Evolutionary conservation across 2,113 vertebrate species (phyloP).

Genomic region (Mormyrus iriodes): DNA sequence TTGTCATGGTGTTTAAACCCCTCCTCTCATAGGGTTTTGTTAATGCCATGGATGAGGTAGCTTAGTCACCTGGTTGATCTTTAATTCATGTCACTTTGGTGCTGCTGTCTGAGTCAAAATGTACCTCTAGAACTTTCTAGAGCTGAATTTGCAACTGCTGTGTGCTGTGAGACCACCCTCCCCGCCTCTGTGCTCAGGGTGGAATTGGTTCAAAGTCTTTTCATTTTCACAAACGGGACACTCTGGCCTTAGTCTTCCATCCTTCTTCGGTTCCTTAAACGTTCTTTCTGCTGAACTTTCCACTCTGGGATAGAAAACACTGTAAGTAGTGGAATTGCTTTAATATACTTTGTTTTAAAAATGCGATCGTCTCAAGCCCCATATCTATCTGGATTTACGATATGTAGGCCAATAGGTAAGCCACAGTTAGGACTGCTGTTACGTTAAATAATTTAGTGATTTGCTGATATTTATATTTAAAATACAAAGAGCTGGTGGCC

Average conservation of each 20-base stretch:
- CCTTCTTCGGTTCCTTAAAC: background rate
- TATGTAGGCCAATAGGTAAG: background rate
- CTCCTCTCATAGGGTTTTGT: background rate
- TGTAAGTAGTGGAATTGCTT: background rate
- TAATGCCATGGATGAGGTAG: background rate
- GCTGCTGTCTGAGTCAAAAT: background rate
- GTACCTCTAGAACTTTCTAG: background rate
- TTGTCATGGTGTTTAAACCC: background rate
- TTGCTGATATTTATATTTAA: background rate
- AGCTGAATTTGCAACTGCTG: background rate
- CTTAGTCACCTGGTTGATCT: background rate
- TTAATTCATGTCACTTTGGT: background rate
- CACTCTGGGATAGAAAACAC: background rate
- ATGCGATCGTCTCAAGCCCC: background rate
- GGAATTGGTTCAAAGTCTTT: background rate
- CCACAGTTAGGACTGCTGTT: background rate
- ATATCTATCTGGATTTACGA: background rate
- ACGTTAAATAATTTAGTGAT: background rate
- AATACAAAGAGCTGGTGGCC: slow-evolving; percentile 43
- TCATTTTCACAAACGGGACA: background rate
- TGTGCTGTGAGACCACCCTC: background rate
- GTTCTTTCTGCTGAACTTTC: background rate
- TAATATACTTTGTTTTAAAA: background rate
- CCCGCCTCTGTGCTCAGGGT: background rate
- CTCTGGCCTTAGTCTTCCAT: background rate